Conservation (phyloP, 2,113 vertebrate species). For the Paradoxurus hermaphroditus region DNA sequence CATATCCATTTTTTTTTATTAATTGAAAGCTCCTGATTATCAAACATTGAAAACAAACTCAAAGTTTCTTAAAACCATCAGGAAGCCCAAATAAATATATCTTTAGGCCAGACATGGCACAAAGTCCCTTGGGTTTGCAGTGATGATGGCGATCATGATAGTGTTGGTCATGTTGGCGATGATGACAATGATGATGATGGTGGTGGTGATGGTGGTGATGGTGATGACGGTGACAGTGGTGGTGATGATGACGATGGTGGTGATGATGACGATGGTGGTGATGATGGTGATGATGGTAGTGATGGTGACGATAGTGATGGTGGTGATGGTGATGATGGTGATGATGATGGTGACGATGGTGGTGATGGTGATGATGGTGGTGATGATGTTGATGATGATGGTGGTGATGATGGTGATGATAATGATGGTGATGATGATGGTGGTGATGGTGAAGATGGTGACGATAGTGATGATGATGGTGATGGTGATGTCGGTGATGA, state of each 20-base stretch:
- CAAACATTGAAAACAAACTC: not conserved
- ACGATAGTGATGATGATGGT: accelerated
- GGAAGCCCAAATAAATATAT: not conserved
- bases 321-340: accelerated
- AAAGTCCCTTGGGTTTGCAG: not conserved
- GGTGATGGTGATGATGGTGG: accelerated
- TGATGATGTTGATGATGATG: accelerated
- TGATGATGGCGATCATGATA: not conserved
- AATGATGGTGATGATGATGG: not conserved
- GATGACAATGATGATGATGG: accelerated
- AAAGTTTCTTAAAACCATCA: not conserved
- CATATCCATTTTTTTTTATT: not conserved
- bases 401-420: accelerated
- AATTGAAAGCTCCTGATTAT: not conserved
- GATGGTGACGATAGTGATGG: not conserved
- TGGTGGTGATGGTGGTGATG: accelerated
- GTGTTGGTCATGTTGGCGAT: too few relatives aligned
- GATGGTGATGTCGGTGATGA: accelerated
- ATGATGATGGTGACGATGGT: accelerated
- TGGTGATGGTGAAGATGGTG: not conserved
- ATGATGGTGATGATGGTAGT: accelerated
- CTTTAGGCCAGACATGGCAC: not conserved
- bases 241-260: accelerated
- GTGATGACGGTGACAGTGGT: accelerated
- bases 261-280: accelerated